Evolutionary conservation across 30 jellyfish, hydroid and myxozoan genomes (phyloP).

Genomic region (Phacellophora camtschatica): DNA sequence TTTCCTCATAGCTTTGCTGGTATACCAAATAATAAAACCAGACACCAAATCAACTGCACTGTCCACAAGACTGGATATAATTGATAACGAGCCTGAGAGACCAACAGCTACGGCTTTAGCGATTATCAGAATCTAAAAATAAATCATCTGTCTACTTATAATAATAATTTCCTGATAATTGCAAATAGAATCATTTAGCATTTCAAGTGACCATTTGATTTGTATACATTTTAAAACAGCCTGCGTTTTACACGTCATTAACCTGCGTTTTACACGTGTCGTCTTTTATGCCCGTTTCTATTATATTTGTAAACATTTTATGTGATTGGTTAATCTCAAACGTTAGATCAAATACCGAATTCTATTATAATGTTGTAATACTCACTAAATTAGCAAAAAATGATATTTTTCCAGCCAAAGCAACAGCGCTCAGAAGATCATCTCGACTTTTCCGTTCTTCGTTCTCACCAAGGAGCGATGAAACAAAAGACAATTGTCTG

Average conservation of each 20-base stretch:
- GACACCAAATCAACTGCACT: slow-evolving; percentile 82
- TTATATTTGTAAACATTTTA: too few species aligned
- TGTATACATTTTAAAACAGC: too few species aligned
- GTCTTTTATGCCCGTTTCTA: too few species aligned
- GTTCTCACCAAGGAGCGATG: slow-evolving; percentile 19
- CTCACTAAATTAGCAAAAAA: slow-evolving; percentile 53
- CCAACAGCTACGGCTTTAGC: slow-evolving; percentile 81
- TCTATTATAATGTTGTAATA: too few species aligned
- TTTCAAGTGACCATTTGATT: too few species aligned
- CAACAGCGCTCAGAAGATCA: background rate
- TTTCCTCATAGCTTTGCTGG: slow-evolving; percentile 56
- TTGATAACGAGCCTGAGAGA: slow-evolving; percentile 62
- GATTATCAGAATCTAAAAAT: slow-evolving; percentile 43
- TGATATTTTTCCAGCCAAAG: slow-evolving; percentile 55
- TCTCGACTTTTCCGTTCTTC: background rate
- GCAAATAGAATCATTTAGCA: too few species aligned
- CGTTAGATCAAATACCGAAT: too few species aligned
- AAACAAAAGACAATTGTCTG: slow-evolving; percentile 12
- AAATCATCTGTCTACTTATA: too few species aligned
- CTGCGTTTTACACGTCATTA: too few species aligned
- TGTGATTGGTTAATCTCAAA: too few species aligned
- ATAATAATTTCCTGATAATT: too few species aligned
- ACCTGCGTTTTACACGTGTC: too few species aligned
- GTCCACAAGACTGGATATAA: slow-evolving; percentile 70
- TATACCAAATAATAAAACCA: slow-evolving; percentile 62